Percentiles rank a stretch among this genome's conserved stretches.
Conservation (phyloP, 2,113 vertebrate species). For the Pollimyrus isidori region DNA sequence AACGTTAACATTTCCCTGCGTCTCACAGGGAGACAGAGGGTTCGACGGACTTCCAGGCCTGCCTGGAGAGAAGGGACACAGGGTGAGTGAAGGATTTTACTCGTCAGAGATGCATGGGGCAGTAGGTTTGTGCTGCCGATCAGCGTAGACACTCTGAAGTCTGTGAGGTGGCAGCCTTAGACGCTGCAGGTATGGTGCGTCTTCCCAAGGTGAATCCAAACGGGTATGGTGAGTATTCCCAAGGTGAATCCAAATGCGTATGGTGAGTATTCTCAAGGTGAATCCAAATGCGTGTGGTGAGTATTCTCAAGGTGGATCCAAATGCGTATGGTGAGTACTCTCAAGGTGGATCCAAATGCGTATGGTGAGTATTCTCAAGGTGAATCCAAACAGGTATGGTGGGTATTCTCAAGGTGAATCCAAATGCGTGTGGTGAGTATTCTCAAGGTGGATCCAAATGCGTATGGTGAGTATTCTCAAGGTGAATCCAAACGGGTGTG, state of each 20-base stretch:
- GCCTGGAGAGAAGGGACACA: slow-evolving; percentile 93
- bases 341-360: background rate
- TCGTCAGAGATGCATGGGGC: background rate
- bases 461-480: background rate
- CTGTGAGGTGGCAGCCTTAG: background rate
- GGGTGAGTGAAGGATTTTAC: slow-evolving; percentile 63
- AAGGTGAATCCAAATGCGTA: background rate
- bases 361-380: background rate
- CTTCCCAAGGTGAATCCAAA: background rate
- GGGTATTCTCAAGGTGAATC: background rate
- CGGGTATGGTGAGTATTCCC: background rate
- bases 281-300: background rate
- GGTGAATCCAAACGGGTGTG: background rate
- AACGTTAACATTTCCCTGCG: slow-evolving; percentile 2
- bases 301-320: background rate
- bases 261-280: background rate
- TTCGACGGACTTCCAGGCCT: slow-evolving; percentile 96
- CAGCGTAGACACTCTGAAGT: background rate
- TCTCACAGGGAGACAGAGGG: slow-evolving; percentile 84
- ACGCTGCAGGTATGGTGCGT: background rate
- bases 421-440: background rate
- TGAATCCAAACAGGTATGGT: background rate
- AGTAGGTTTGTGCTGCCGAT: background rate
- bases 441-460: background rate
- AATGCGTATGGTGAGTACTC: background rate